Evolutionary conservation across 2,797 vertebrate species (phyloP).

Genomic region (Enteromius trimaculatus): DNA sequence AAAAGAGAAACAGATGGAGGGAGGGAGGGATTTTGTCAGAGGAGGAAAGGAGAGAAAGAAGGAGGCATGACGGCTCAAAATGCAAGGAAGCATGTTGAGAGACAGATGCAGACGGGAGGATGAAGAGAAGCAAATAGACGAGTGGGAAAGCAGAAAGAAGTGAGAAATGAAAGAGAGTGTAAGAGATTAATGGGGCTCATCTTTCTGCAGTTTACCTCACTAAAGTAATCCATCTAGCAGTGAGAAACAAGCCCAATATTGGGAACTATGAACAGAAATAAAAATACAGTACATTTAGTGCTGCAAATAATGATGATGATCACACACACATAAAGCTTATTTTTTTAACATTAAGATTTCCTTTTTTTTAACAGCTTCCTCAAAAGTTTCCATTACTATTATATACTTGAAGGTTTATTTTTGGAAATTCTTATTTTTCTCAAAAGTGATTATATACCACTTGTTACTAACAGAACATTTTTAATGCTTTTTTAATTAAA

Average conservation of each 20-base stretch:
- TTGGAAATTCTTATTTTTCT: neutral
- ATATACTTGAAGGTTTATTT: neutral
- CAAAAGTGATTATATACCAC: neutral
- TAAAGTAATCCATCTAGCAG: conserved; percentile 49
- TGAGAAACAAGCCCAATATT: conserved; percentile 49
- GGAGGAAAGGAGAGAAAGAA: neutral
- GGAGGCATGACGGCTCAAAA: neutral
- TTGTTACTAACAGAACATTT: neutral
- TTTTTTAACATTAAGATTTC: neutral
- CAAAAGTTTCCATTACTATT: neutral
- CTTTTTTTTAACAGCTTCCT: neutral
- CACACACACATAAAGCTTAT: neutral
- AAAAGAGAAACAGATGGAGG: conserved; percentile 6
- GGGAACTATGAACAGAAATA: conserved; percentile 41
- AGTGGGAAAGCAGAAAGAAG: conserved; percentile 25
- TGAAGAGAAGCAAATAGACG: conserved; percentile 19
- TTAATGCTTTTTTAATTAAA: neutral
- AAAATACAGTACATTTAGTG: conserved; percentile 42
- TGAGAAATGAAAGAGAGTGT: conserved; percentile 14
- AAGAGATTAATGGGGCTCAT: conserved; percentile 57
- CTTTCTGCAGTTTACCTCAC: conserved; percentile 45
- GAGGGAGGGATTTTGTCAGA: neutral
- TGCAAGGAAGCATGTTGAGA: neutral
- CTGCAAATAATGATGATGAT: conserved; percentile 30
- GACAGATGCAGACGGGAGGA: neutral